Evolutionary conservation across 2,113 vertebrate genomes (phyloP).

Genomic region (Lampris megalopsis): DNA sequence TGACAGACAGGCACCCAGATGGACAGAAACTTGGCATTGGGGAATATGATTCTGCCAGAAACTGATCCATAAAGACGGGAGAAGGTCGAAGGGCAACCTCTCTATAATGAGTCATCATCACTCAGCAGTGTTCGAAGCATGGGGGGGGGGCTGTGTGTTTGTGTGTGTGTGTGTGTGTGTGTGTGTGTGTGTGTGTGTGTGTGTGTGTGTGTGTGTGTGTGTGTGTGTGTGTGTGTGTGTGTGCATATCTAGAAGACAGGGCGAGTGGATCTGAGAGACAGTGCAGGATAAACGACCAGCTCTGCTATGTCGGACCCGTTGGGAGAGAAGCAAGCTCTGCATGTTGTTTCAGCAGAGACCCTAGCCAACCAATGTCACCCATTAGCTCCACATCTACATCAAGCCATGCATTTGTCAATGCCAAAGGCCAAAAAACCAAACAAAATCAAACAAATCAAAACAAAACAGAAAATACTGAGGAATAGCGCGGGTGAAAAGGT

Average conservation of each 20-base stretch:
- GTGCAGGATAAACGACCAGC: slow-evolving; percentile 65
- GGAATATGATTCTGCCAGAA: slow-evolving; percentile 78
- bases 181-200: slow-evolving; percentile 1
- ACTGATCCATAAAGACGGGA: slow-evolving; percentile 76
- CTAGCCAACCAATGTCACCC: slow-evolving; percentile 69
- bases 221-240: slow-evolving; percentile 35
- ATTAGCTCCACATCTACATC: slow-evolving; percentile 26
- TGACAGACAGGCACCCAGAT: slow-evolving; percentile 71
- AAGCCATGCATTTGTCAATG: slow-evolving; percentile 57
- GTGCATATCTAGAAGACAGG: slow-evolving; percentile 36
- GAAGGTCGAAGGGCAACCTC: slow-evolving; percentile 70
- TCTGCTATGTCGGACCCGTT: slow-evolving; percentile 58
- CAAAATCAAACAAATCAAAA: no score
- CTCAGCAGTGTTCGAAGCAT: slow-evolving; percentile 66
- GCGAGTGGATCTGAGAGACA: slow-evolving; percentile 75
- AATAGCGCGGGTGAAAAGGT: slow-evolving; percentile 56
- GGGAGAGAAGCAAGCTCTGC: slow-evolving; percentile 53
- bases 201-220: slow-evolving; percentile 30
- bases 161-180: slow-evolving; percentile 2
- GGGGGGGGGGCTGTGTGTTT: slow-evolving; percentile 55
- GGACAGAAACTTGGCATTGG: slow-evolving; percentile 77
- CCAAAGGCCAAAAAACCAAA: background rate
- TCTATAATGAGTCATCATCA: slow-evolving; percentile 81
- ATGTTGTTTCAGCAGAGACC: slow-evolving; percentile 71
- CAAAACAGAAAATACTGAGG: slow-evolving; percentile 4